Evolutionary conservation across 2,888 invertebrate genomes (phyloP).

Genomic region (Drosophila mulleri): DNA sequence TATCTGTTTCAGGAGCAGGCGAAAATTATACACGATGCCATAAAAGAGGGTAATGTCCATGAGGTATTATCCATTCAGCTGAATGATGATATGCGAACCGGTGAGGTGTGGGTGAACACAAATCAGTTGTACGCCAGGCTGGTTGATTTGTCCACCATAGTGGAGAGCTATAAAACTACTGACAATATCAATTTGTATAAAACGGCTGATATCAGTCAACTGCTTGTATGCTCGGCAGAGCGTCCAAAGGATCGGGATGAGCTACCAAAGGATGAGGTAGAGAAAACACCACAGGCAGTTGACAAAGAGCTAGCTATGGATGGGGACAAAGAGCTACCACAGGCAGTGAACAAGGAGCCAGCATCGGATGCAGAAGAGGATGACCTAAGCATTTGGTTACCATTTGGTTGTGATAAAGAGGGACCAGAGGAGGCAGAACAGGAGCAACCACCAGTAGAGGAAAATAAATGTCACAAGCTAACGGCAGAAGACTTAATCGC

Average conservation of each 20-base stretch:
- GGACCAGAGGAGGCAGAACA: no score
- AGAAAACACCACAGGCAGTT: neutral
- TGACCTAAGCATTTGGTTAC: no score
- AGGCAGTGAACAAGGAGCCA: no score
- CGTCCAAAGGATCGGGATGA: slow-evolving; percentile 82
- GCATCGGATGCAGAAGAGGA: no score
- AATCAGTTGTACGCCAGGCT: slow-evolving; percentile 94
- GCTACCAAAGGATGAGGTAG: no score
- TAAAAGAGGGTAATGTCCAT: slow-evolving; percentile 91
- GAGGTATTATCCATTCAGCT: slow-evolving; percentile 94
- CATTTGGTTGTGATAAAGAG: no score
- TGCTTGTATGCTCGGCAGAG: slow-evolving; percentile 94
- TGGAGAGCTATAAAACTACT: slow-evolving; percentile 97
- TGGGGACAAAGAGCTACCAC: no score
- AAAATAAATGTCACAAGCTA: no score
- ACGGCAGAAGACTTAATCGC: no score
- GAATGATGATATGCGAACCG: slow-evolving; percentile 94
- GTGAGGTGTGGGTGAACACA: slow-evolving; percentile 92
- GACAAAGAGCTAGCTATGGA: no score
- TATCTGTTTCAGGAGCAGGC: slow-evolving; percentile 88
- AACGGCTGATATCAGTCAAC: slow-evolving; percentile 97
- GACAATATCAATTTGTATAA: slow-evolving; percentile 98
- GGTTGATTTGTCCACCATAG: slow-evolving; percentile 94
- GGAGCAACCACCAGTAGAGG: no score
- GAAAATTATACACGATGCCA: slow-evolving; percentile 89